Evolutionary conservation across 2,888 invertebrate species (phyloP).

Genomic region (Unio delphinus): DNA sequence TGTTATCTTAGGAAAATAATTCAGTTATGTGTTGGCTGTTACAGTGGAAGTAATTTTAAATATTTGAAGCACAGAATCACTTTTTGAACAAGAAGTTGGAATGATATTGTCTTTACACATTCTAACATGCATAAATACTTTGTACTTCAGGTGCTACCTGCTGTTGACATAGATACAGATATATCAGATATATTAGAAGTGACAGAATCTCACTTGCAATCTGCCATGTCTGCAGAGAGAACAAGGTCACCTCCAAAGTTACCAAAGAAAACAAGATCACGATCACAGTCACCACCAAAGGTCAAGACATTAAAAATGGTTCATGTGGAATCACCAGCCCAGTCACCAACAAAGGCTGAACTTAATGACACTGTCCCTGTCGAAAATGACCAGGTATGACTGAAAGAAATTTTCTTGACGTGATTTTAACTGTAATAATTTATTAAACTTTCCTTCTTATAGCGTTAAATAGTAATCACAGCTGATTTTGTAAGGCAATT

Average conservation of each 20-base stretch:
- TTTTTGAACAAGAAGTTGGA: no score
- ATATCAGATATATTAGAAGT: conserved; percentile 49
- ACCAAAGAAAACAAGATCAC: conserved; percentile 12
- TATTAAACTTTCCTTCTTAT: no score
- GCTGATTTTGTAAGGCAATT: no score
- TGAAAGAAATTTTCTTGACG: no score
- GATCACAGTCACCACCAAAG: conserved; percentile 20
- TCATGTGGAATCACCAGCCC: conserved; percentile 25
- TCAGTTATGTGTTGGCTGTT: no score
- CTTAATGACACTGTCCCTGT: no score
- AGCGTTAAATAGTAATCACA: no score
- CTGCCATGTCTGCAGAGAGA: conserved; percentile 1
- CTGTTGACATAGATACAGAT: conserved; percentile 60
- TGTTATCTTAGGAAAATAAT: no score
- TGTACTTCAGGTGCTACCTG: conserved; percentile 49
- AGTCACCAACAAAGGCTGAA: conserved; percentile 29
- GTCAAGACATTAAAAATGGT: conserved; percentile 32
- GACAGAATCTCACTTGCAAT: conserved; percentile 15
- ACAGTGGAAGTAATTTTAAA: no score
- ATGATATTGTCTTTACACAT: not conserved
- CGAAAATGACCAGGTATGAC: no score
- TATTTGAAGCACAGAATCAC: no score
- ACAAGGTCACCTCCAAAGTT: not conserved
- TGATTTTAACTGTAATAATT: no score
- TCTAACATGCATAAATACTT: not conserved